Percentiles rank a stretch among this genome's conserved stretches.
Conservation (phyloP, 2,113 vertebrate genomes). For the Anoplopoma fimbria region DNA sequence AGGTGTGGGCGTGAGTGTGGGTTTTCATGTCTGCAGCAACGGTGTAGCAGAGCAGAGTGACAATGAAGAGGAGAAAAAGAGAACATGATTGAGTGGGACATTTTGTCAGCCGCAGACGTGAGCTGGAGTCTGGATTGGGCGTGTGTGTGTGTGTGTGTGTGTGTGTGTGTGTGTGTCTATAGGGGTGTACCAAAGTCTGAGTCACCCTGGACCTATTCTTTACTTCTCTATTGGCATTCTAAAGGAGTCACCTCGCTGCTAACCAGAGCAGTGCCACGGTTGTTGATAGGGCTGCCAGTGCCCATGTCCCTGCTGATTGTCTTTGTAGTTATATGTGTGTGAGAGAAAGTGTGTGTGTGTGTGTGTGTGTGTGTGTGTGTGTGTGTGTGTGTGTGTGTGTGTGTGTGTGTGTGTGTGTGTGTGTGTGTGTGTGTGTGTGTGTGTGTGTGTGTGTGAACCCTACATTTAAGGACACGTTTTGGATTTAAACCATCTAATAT, state of each 20-base stretch:
- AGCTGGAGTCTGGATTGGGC: conserved; percentile 39
- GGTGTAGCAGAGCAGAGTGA: conserved; percentile 51
- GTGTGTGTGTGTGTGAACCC: background rate
- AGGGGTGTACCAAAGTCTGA: conserved; percentile 30
- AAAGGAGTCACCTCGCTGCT: conserved; percentile 41
- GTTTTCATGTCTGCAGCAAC: conserved; percentile 11
- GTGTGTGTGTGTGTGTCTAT: conserved; percentile 16
- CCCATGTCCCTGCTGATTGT: conserved; percentile 28
- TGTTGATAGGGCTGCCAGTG: conserved; percentile 30
- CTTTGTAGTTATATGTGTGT: background rate
- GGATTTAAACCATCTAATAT: background rate
- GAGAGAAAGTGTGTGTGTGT: conserved; percentile 1
- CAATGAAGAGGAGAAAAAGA: conserved; percentile 65
- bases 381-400: conserved; percentile 11
- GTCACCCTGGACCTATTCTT: conserved; percentile 60
- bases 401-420: background rate
- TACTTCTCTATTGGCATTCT: conserved; percentile 60
- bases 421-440: conserved; percentile 7
- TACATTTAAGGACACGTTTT: background rate
- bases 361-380: background rate
- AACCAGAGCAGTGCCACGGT: conserved; percentile 32
- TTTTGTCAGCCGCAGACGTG: conserved; percentile 64
- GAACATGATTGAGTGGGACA: conserved; percentile 75
- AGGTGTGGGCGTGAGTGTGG: conserved; percentile 15
- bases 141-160: conserved; percentile 18